Evolutionary conservation across 2,888 invertebrate genomes (phyloP), one percentile per base, ranked within the genome.

Genomic region (Agrotis puta): DNA sequence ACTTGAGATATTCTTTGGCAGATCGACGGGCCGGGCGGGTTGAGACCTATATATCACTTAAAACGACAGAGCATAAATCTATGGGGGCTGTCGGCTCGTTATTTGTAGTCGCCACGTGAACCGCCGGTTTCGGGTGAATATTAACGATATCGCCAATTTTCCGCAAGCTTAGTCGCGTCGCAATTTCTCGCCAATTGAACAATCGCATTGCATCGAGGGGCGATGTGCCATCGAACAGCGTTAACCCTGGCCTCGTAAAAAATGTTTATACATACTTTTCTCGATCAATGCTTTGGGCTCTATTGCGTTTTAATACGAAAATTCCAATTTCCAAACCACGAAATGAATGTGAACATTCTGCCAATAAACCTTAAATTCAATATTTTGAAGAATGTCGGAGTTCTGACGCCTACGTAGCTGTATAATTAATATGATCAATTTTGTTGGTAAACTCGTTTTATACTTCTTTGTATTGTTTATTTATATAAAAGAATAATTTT

Each of bases 91-190:
- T 94, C 94, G 91, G 90, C 92, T 93, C 91, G 95, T 95, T 95
- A 95, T 95, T 95, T 94, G 95, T 94, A 94, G 95, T 94, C 94
- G 93, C 95, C 94, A 94, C 94, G 95, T 95, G 94, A 94, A 93
- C 92, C 93, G 90, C 89, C 88, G 91, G 94, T 95, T 95, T 95
- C 93, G 94, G 96, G 94, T 95, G 95, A 96, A 95, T 96, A 96
- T 96, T 96, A 96, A 95, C 95, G 94, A 95, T 95, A 95, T 95
- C 95, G 94, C 93, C 96, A 95, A 96, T 96, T 96, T 95, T 96
- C 94, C 94, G 92, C 92, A 90, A 95, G 95, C 93, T 95, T 95
- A 95, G 92, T 90, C 92, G 89, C 95, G 94, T 92, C 93, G 95
- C 95, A 95, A 96, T 96, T 95, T 96, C 94, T 92, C 96, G 95